phyloP scores from a whole-genome alignment of 2,797 vertebrate species.

The Nothura maculosa region DNA sequence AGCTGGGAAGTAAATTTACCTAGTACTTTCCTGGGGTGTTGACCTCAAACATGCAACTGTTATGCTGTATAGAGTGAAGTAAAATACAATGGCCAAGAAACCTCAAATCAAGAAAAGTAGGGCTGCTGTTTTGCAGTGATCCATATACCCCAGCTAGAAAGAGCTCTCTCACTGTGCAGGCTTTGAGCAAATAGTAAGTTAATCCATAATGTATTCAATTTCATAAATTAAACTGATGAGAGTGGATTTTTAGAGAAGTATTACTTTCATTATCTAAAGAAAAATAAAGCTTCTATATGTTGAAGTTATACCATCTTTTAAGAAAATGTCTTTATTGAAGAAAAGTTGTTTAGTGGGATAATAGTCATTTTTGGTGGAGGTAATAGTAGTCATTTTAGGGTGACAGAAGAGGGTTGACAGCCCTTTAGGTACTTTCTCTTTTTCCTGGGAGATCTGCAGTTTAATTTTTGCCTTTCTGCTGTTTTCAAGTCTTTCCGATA shows the following conservation, averaged over 20 bases:
- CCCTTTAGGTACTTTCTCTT: neutral
- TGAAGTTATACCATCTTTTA: neutral
- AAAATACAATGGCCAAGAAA: neutral
- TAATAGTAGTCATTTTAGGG: neutral
- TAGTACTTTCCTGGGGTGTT: neutral
- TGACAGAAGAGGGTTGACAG: neutral
- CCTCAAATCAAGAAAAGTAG: neutral
- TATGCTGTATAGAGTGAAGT: neutral
- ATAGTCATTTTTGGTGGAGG: neutral
- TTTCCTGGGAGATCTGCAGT: neutral
- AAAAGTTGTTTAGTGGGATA: neutral
- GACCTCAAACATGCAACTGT: neutral
- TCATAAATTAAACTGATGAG: neutral
- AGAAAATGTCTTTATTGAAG: neutral
- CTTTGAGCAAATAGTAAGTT: neutral
- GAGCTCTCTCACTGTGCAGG: neutral
- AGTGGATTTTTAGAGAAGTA: neutral
- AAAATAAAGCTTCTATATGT: accelerated
- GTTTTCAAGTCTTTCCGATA: neutral
- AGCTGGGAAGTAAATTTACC: neutral
- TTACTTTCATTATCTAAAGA: neutral
- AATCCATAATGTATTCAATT: neutral
- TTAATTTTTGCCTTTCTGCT: neutral
- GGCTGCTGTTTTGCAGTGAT: neutral
- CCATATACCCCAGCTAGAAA: neutral